These are phyloP conservation scores for Marcusenius ussheri DNA, from an alignment of 2,113 vertebrate species.

Conservation along the genomic window DNA sequence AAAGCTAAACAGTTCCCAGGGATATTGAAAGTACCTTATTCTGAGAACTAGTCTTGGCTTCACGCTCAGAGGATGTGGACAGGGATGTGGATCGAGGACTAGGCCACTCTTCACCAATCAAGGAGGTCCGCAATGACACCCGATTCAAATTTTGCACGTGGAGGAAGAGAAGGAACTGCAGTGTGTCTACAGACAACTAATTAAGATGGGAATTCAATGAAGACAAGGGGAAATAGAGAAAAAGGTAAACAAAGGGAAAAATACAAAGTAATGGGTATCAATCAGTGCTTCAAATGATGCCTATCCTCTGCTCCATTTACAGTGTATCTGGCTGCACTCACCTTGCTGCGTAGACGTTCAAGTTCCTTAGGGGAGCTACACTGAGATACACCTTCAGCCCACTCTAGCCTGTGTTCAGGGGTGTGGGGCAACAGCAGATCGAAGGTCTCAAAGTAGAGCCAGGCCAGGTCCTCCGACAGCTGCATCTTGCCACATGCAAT, in stretches of 20 bases:
- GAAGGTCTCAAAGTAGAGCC: conserved; percentile 92
- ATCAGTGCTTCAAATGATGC: not conserved
- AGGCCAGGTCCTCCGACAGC: conserved; percentile 74
- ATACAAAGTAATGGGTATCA: not conserved
- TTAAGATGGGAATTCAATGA: not conserved
- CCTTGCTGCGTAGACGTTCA: conserved; percentile 77
- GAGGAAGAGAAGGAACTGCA: conserved; percentile 93
- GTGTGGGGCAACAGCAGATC: conserved; percentile 61
- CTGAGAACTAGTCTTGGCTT: conserved; percentile 64
- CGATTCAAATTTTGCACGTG: conserved; percentile 87
- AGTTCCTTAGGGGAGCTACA: conserved; percentile 69
- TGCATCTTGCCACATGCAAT: conserved; percentile 93
- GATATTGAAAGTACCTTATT: conserved; percentile 68
- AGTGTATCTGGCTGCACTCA: conserved; percentile 28
- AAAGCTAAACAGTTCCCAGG: not conserved
- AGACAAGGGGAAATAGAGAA: not conserved
- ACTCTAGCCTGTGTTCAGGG: conserved; percentile 64
- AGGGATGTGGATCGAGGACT: conserved; percentile 61
- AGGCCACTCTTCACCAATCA: conserved; percentile 93
- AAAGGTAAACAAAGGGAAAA: not conserved
- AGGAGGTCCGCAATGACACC: conserved; percentile 76
- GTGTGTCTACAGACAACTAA: conserved; percentile 82
- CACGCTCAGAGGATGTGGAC: conserved; percentile 55
- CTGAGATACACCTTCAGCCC: conserved; percentile 78
- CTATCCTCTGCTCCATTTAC: not conserved